These are phyloP conservation scores for Morone saxatilis DNA, from an alignment of 2,113 vertebrate species.

Conservation along the genomic window DNA sequence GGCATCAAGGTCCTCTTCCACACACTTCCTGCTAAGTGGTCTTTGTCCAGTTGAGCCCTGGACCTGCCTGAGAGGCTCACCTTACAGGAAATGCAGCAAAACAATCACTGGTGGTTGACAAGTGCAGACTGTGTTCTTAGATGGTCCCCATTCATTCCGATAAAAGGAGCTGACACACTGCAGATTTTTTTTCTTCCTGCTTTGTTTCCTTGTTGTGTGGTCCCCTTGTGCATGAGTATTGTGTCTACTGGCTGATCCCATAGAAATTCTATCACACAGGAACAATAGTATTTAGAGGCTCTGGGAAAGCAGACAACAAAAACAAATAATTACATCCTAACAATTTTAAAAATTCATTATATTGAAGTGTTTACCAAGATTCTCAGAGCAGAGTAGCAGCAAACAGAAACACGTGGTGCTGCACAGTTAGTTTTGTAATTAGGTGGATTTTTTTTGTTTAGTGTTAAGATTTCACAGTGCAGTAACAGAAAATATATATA, in stretches of 20 bases:
- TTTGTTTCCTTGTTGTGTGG: too few species aligned
- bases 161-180: not conserved
- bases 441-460: not conserved
- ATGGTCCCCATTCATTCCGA: slow-evolving; percentile 3
- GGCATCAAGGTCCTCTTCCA: not conserved
- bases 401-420: not conserved
- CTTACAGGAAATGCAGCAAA: slow-evolving; percentile 37
- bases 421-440: not conserved
- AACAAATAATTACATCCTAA: not conserved
- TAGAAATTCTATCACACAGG: not conserved
- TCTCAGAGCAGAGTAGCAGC: slow-evolving; percentile 14
- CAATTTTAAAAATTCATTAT: slow-evolving; percentile 1
- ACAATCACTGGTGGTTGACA: not conserved
- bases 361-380: not conserved
- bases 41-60: not conserved
- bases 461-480: not conserved
- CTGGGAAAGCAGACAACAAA: not conserved
- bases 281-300: not conserved
- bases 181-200: too few species aligned
- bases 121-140: not conserved
- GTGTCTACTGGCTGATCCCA: not conserved
- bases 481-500: too few species aligned
- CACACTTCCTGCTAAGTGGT: not conserved
- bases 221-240: too few species aligned
- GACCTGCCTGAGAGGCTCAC: not conserved